Evolutionary conservation across 2,797 vertebrate species (phyloP).

Genomic region (Ambastaia sidthimunki): DNA sequence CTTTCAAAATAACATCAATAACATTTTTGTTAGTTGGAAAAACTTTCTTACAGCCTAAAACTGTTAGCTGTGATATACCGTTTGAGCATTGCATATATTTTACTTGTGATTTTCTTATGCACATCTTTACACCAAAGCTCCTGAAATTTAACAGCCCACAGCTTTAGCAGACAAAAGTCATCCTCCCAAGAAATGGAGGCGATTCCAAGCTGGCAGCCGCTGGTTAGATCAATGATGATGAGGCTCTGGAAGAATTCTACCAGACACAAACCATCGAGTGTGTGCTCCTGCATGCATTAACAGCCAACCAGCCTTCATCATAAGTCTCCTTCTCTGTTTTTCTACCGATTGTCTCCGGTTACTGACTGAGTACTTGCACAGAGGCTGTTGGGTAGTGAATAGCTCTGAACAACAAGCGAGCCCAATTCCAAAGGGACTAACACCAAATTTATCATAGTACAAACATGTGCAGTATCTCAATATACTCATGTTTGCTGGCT

Average conservation of each 20-base stretch:
- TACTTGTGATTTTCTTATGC: too few relatives aligned
- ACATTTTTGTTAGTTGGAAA: too few relatives aligned
- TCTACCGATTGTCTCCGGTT: background rate
- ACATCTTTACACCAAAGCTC: background rate
- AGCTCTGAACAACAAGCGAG: background rate
- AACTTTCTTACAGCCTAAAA: too few relatives aligned
- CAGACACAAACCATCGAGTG: slow-evolving; percentile 16
- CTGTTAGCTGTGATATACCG: too few relatives aligned
- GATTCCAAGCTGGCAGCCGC: slow-evolving; percentile 26
- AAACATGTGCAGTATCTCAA: slow-evolving; percentile 26
- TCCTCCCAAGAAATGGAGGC: slow-evolving; percentile 36
- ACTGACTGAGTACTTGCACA: background rate
- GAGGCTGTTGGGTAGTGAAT: background rate
- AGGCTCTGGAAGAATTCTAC: slow-evolving; percentile 32
- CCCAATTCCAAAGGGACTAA: background rate
- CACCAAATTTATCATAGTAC: slow-evolving; percentile 4
- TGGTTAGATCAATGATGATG: slow-evolving; percentile 20
- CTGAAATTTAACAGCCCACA: background rate
- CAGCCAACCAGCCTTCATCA: background rate
- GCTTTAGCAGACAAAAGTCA: slow-evolving; percentile 41
- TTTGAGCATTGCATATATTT: too few relatives aligned
- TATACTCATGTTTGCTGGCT: slow-evolving; percentile 21
- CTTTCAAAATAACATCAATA: background rate
- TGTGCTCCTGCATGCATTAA: slow-evolving; percentile 21
- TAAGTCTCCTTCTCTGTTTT: background rate